Base-by-base conservation (phyloP, 2,888 invertebrate species). In the Teleiodes luculella region DNA sequence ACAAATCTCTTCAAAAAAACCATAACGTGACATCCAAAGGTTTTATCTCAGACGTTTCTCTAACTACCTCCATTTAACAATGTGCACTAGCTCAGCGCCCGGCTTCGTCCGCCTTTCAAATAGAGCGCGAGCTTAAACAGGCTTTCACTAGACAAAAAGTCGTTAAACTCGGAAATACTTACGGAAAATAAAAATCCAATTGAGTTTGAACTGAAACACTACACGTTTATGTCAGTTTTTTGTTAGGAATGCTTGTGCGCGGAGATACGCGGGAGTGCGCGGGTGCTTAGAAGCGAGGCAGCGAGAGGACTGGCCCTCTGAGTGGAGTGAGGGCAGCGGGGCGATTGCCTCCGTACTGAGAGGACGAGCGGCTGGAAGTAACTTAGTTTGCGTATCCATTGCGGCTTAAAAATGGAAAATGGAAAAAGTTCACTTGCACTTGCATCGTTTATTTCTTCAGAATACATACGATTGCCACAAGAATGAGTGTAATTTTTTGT, bases 221-320 rank as follows among this genome's bases (percentile, higher is more conserved):
- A 73, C 86, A 88, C 88, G 78, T 68, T 75, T 79, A 74, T 76
- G 77, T 78, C 68, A 70, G 71, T 70, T 69, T 70, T 49, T 37
- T 37, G 49, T 49, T 49, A 45, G 48, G 71, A 72, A 78, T 71
- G 64, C 67, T 76, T 76, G 74, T 68, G 70, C 66, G 65, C 68
- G 65, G 78, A 80, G 24, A 80, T 76, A 60, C 62, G 61, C 74
- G 70, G 77, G 73, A 64, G 70, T 61, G 61, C 59, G 68, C 77
- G 74, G 74, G 63, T 76, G 59, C 59, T 62, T 16, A 52, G 59
- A 61, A 70, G 68, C n/a, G 74, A 69, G 69, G 70, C 69, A 65
- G 60, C 62, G 65, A 67, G 83, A 85, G 85, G 80, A 88, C 88
- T 88, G 87, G 66, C 68, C 77, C 80, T 74, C 80, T 43, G n/a